Base-by-base conservation (phyloP, 2,888 invertebrate species). In the Embidobia sp. region DNA sequence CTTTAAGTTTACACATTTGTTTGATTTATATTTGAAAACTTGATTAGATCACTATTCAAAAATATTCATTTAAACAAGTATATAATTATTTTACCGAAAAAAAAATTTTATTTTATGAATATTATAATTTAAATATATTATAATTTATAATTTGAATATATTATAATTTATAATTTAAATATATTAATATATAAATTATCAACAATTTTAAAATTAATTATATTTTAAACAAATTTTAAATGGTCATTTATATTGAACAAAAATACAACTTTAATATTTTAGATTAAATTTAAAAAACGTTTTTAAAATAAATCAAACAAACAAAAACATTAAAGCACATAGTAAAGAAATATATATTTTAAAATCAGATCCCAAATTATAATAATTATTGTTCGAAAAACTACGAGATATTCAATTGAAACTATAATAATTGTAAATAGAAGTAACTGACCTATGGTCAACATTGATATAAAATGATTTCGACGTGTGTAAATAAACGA, bases 401-500 rank as follows among this genome's bases (percentile, higher is more conserved):
- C 22, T 22, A 22, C 22, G 22, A 4, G 22, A 37, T 15, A 13
- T 48, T 26, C 8, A 15, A 48, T 22, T 15, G n/a, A 29, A 27
- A 29, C n/a, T 15, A 10, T 7, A 15, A 26, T 48, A 11, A 27
- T 6, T 55, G 31, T 57, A 57, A 31, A 44, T 44, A 44, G 3
- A 0, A 22, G 26, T 31, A 10, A 10, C 2, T 18, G 5, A 7
- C 10, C 18, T 26, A 1, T 11, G n/a, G 26, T 31, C 18, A 10
- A 27, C 10, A 49, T 57, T 59, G 61, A 70, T 49, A 73, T 49
- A 57, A 55, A 73, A 55, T 59, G 35, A 72, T 44, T 57, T 64
- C 26, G 49, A n/a, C n/a, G 53, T 19, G 18, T 78, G 26, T 72
- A 77, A 66, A 63, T 59, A 51, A 59, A 73, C 55, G 16, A 48